phyloP scores from a whole-genome alignment of 2,113 vertebrate genomes.

The Eublepharis macularius region DNA sequence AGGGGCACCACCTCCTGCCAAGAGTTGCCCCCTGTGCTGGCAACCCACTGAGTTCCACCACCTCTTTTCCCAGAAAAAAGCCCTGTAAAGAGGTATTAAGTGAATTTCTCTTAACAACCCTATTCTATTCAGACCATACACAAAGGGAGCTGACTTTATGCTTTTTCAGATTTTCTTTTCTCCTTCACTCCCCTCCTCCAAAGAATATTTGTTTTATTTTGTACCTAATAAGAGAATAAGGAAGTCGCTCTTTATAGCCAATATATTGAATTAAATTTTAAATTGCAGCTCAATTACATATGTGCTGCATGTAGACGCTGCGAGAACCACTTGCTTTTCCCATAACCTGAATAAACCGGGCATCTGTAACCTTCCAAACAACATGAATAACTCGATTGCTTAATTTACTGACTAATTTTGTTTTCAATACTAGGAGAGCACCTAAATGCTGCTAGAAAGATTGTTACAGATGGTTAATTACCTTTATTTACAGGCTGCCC shows the following conservation, averaged over 20 bases:
- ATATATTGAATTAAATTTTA: not conserved
- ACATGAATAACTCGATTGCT: not conserved
- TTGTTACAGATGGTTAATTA: constrained; percentile 55
- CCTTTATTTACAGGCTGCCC: constrained; percentile 48
- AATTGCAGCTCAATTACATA: not conserved
- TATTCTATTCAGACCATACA: too few species aligned
- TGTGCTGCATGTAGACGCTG: not conserved
- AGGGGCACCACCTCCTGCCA: too few species aligned
- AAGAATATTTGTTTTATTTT: not conserved
- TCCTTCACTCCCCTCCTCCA: too few species aligned
- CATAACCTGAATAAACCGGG: not conserved
- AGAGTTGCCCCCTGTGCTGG: too few species aligned
- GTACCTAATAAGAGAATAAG: not conserved
- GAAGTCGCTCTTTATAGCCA: not conserved
- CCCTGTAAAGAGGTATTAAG: too few species aligned
- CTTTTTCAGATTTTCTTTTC: too few species aligned
- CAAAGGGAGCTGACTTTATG: too few species aligned
- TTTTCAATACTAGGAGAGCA: not conserved
- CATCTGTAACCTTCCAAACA: not conserved
- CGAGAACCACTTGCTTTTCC: not conserved
- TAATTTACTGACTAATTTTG: constrained; percentile 10
- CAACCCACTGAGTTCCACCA: too few species aligned
- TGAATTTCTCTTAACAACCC: too few species aligned
- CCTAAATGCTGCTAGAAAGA: not conserved
- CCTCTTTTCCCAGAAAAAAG: too few species aligned